These are phyloP conservation scores for Phaethornis superciliosus DNA, from an alignment of 2,113 vertebrate genomes.

Conservation along the genomic window DNA sequence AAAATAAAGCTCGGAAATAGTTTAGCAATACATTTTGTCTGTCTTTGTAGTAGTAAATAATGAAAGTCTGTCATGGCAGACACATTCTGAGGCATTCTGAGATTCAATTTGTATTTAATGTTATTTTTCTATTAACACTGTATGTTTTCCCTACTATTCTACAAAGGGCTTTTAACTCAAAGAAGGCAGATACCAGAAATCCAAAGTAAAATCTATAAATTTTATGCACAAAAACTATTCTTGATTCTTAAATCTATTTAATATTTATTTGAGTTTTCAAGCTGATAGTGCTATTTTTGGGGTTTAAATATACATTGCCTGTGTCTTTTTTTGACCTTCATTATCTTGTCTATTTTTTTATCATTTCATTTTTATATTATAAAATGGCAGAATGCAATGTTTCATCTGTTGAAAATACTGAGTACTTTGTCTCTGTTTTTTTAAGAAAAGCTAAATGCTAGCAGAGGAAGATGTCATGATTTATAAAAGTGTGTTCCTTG, in stretches of 20 bases:
- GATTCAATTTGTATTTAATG: background rate
- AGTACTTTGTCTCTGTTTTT: background rate
- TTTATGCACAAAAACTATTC: background rate
- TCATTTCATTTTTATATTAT: background rate
- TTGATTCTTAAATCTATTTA: background rate
- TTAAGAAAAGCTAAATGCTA: background rate
- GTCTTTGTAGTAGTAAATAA: background rate
- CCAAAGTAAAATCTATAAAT: background rate
- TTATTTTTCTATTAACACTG: background rate
- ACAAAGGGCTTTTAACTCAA: background rate
- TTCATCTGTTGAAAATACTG: background rate
- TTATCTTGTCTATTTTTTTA: background rate
- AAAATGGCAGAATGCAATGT: background rate
- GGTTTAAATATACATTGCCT: background rate
- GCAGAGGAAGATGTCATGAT: background rate
- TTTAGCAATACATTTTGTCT: background rate
- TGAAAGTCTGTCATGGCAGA: background rate
- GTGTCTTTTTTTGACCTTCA: background rate
- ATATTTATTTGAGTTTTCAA: background rate
- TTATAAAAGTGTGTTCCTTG: background rate
- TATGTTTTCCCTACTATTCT: background rate
- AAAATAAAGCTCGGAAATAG: background rate
- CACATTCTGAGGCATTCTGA: background rate
- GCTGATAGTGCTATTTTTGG: background rate
- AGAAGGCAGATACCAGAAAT: background rate